Evolutionary conservation across 2,797 vertebrate genomes (phyloP).

Genomic region (Trachurus trachurus): DNA sequence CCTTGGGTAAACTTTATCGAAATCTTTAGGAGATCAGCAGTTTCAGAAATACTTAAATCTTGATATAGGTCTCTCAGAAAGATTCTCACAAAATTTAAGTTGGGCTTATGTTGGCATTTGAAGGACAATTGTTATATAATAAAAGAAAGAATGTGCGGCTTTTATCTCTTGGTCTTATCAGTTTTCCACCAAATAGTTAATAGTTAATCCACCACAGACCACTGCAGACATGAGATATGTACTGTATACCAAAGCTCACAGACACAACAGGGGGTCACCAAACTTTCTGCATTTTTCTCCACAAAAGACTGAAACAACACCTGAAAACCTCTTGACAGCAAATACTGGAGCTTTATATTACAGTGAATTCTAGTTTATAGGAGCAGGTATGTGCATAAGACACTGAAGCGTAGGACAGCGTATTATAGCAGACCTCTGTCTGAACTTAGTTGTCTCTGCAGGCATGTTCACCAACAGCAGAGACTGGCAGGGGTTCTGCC

Average conservation of each 20-base stretch:
- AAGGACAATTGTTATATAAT: background rate
- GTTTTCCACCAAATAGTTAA: slow-evolving; percentile 9
- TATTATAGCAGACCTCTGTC: slow-evolving; percentile 59
- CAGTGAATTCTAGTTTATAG: slow-evolving; percentile 17
- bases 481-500: slow-evolving; percentile 57
- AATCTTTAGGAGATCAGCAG: no score
- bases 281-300: slow-evolving; percentile 11
- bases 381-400: slow-evolving; percentile 20
- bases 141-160: slow-evolving; percentile 1
- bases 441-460: slow-evolving; percentile 70
- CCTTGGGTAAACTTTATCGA: no score
- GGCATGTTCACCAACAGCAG: slow-evolving; percentile 68
- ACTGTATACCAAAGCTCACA: slow-evolving; percentile 39
- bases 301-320: slow-evolving; percentile 26
- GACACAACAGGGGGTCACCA: slow-evolving; percentile 22
- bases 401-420: slow-evolving; percentile 36
- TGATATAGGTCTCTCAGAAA: background rate
- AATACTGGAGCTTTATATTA: slow-evolving; percentile 23
- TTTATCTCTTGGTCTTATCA: slow-evolving; percentile 10
- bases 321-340: slow-evolving; percentile 50
- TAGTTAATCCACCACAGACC: slow-evolving; percentile 14
- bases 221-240: slow-evolving; percentile 25
- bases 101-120: background rate
- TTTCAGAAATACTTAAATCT: no score
- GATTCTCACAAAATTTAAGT: background rate